Conservation (phyloP, 2,113 vertebrate species). For the Phaethon lepturus region DNA sequence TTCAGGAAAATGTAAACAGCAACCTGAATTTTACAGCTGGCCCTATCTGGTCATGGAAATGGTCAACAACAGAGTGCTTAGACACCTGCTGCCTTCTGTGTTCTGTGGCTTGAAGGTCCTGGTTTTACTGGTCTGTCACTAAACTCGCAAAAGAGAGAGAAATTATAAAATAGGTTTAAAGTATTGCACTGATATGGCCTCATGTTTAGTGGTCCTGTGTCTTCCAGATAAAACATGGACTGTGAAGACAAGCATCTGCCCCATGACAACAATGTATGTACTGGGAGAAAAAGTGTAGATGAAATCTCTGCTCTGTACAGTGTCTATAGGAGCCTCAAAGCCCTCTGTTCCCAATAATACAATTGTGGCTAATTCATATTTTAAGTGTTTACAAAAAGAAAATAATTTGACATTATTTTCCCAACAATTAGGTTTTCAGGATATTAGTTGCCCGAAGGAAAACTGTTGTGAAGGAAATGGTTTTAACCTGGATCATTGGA, state of each 20-base stretch:
- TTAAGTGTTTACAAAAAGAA: neutral
- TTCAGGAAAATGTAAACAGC: neutral
- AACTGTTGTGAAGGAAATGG: neutral
- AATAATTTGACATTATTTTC: neutral
- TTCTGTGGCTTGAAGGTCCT: neutral
- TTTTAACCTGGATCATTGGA: neutral
- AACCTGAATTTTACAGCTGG: neutral
- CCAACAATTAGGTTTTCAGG: neutral
- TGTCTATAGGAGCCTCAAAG: neutral
- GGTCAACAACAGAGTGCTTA: neutral
- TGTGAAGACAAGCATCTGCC: neutral
- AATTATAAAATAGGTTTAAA: neutral
- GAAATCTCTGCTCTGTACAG: neutral
- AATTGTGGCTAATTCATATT: neutral
- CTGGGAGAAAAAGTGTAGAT: neutral
- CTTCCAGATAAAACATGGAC: neutral
- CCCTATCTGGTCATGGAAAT: neutral
- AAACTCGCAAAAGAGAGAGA: neutral
- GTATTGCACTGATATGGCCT: neutral
- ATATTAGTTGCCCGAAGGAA: neutral
- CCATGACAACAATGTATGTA: neutral
- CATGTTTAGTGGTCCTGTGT: neutral
- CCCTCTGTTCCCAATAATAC: neutral
- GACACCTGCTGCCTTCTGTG: neutral
- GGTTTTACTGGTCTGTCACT: neutral